These are phyloP conservation scores for Parazoanthus darwini DNA, from an alignment of 92 coral and sea anemone species.

Conservation along the genomic window DNA sequence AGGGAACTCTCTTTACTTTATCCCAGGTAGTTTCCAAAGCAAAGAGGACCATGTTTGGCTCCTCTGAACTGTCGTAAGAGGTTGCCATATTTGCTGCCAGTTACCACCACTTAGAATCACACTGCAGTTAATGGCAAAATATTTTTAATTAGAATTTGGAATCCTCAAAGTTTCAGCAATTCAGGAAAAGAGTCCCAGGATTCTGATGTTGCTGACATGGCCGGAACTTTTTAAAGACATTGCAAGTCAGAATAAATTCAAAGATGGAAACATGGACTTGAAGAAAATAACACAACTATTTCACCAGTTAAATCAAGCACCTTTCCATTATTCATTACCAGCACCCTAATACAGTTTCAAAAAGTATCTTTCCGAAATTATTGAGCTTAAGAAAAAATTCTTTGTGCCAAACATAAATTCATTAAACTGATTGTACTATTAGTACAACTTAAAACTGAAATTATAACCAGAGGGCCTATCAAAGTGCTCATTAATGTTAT, in stretches of 20 bases:
- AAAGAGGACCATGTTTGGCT: background rate
- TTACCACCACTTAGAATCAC: background rate
- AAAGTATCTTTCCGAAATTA: too few species aligned
- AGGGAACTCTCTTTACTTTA: background rate
- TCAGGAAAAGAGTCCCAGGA: background rate
- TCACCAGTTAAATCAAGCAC: too few species aligned
- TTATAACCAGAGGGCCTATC: too few species aligned
- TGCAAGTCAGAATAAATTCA: background rate
- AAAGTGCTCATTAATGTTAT: too few species aligned
- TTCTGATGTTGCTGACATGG: background rate
- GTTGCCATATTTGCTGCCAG: background rate
- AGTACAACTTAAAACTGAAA: too few species aligned
- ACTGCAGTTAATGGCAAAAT: background rate
- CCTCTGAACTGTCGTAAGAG: background rate
- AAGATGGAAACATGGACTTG: too few species aligned
- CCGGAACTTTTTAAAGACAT: background rate
- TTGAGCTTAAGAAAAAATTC: too few species aligned
- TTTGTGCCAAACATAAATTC: too few species aligned
- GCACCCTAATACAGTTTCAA: too few species aligned
- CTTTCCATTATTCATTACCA: too few species aligned
- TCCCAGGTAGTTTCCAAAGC: conserved; percentile 6
- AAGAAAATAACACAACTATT: too few species aligned
- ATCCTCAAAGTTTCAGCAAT: background rate
- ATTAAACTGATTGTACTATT: too few species aligned
- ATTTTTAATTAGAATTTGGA: background rate